Evolutionary conservation across 2,888 invertebrate species (phyloP).

Genomic region (Argyra leucocephala): DNA sequence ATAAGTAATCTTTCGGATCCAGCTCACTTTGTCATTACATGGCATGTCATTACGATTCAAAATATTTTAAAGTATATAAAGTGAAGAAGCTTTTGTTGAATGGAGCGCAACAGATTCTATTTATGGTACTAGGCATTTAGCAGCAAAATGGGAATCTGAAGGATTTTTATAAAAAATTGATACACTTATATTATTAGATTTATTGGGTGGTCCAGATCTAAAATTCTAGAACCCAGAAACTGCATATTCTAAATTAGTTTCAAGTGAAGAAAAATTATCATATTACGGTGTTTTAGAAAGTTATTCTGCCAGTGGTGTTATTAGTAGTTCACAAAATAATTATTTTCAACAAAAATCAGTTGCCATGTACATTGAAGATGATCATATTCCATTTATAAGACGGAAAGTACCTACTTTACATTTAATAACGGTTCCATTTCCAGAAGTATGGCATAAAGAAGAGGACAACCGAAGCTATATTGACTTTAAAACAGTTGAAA

Average conservation of each 20-base stretch:
- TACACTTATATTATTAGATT: conserved; percentile 76
- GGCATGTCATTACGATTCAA: conserved; percentile 72
- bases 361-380: conserved; percentile 74
- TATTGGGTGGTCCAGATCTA: conserved; percentile 81
- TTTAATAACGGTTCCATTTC: conserved; percentile 84
- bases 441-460: conserved; percentile 79
- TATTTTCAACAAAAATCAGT: conserved; percentile 60
- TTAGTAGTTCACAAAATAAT: conserved; percentile 33
- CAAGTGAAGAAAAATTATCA: conserved; percentile 59
- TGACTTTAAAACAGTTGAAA: conserved; percentile 74
- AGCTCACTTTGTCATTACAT: conserved; percentile 52
- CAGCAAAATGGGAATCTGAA: conserved; percentile 58
- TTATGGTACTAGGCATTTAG: conserved; percentile 88
- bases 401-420: conserved; percentile 64
- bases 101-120: conserved; percentile 88
- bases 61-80: conserved; percentile 47
- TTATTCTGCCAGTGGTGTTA: conserved; percentile 45
- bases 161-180: conserved; percentile 51
- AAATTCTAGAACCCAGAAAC: conserved; percentile 67
- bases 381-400: conserved; percentile 72
- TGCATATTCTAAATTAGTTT: conserved; percentile 62
- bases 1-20: conserved; percentile 53
- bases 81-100: conserved; percentile 87
- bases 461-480: conserved; percentile 67
- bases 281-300: conserved; percentile 48